phyloP scores from a whole-genome alignment of 2,888 invertebrate genomes.

The Tortrix viridana region DNA sequence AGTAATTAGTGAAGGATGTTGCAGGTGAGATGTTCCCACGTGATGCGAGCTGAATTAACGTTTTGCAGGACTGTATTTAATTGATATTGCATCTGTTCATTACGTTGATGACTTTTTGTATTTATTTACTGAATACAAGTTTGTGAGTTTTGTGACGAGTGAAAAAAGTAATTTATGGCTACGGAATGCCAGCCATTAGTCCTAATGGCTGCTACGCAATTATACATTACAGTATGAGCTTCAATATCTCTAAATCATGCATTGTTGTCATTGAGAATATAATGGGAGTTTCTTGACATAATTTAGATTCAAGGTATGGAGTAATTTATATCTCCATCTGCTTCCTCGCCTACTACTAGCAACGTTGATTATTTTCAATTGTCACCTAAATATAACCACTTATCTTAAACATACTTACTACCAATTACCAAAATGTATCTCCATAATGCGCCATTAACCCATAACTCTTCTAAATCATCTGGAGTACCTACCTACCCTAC shows the following conservation, averaged over 20 bases:
- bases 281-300: too few relatives aligned
- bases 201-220: too few relatives aligned
- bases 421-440: conserved; percentile 7
- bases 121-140: neutral
- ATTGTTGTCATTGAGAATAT: too few relatives aligned
- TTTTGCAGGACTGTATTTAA: conserved; percentile 14
- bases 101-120: neutral
- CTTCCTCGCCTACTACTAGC: too few relatives aligned
- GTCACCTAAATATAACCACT: neutral
- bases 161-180: neutral
- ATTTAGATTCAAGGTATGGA: too few relatives aligned
- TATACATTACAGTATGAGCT: too few relatives aligned
- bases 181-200: too few relatives aligned
- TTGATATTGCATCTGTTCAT: conserved; percentile 2
- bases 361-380: too few relatives aligned
- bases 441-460: conserved; percentile 14
- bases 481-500: conserved; percentile 40
- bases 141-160: too few relatives aligned
- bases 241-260: too few relatives aligned
- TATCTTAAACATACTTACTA: neutral
- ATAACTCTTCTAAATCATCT: conserved; percentile 46
- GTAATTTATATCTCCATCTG: too few relatives aligned
- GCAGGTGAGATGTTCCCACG: conserved; percentile 72
- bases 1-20: conserved; percentile 74
- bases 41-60: conserved; percentile 44